These are phyloP conservation scores for Elephantulus edwardii DNA, from an alignment of 2,113 vertebrate species.

Conservation along the genomic window DNA sequence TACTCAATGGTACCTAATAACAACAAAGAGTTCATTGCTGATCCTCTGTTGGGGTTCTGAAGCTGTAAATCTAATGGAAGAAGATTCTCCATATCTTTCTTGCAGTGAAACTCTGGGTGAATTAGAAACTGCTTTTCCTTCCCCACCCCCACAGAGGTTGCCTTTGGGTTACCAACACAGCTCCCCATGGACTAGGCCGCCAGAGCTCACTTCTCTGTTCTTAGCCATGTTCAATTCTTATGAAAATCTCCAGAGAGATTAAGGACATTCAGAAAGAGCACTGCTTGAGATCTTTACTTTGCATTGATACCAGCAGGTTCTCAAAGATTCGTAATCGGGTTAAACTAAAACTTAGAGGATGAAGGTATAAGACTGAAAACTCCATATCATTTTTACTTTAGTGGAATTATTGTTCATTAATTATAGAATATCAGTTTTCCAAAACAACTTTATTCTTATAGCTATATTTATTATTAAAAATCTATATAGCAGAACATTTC, in stretches of 20 bases:
- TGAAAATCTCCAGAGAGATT: not conserved
- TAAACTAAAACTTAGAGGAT: not conserved
- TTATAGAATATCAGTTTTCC: not conserved
- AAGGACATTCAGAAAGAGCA: not conserved
- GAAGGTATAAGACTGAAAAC: not conserved
- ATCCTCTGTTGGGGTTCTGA: no score
- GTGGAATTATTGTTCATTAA: not conserved
- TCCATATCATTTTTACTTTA: not conserved
- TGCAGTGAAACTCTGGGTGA: no score
- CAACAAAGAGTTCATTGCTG: no score
- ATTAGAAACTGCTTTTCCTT: no score
- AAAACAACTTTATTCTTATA: not conserved
- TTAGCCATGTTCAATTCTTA: not conserved
- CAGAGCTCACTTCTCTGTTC: no score
- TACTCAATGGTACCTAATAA: no score
- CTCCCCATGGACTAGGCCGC: no score
- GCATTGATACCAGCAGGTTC: not conserved
- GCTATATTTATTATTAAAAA: not conserved
- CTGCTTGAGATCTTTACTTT: not conserved
- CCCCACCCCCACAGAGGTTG: no score
- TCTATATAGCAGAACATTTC: not conserved
- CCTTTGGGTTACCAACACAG: no score
- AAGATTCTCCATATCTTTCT: no score
- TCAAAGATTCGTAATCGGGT: not conserved
- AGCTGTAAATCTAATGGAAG: no score